phyloP scores from a whole-genome alignment of 2,888 invertebrate genomes.

The Tetanocera ferruginea region DNA sequence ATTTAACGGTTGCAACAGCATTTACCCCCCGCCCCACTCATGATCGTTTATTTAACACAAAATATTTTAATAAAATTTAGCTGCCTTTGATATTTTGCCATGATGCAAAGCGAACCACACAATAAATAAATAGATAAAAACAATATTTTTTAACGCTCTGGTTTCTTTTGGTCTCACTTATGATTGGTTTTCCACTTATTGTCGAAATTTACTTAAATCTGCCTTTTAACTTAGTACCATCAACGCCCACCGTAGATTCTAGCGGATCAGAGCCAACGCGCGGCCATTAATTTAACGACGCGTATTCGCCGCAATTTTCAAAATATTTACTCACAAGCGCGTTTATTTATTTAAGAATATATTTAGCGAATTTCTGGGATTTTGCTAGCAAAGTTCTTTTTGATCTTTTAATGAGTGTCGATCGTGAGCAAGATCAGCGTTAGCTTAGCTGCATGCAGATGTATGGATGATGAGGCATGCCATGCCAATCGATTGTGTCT shows the following conservation, averaged over 20 bases:
- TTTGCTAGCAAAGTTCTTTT: constrained; percentile 32
- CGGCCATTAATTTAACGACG: constrained; percentile 39
- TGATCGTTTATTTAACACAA: constrained; percentile 22
- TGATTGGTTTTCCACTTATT: background rate
- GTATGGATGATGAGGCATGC: no score
- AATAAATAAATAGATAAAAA: constrained; percentile 11
- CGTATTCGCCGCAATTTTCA: constrained; percentile 45
- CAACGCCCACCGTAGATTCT: constrained; percentile 13
- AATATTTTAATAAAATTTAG: constrained; percentile 30
- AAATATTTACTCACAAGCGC: constrained; percentile 54
- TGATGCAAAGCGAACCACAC: background rate
- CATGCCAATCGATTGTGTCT: constrained; percentile 23
- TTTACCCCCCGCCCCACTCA: background rate
- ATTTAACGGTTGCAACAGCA: background rate
- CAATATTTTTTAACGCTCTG: background rate
- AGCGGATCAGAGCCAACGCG: constrained; percentile 30
- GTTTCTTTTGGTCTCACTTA: background rate
- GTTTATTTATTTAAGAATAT: constrained; percentile 59
- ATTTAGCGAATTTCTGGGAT: constrained; percentile 48
- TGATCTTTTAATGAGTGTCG: constrained; percentile 40
- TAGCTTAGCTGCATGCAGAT: background rate
- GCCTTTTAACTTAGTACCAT: constrained; percentile 4
- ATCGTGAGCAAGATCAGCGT: background rate
- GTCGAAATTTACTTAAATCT: background rate
- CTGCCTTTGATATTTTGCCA: constrained; percentile 13